These are phyloP conservation scores for Scaptomyza parva DNA, from an alignment of 2,888 invertebrate species.

Conservation along the genomic window DNA sequence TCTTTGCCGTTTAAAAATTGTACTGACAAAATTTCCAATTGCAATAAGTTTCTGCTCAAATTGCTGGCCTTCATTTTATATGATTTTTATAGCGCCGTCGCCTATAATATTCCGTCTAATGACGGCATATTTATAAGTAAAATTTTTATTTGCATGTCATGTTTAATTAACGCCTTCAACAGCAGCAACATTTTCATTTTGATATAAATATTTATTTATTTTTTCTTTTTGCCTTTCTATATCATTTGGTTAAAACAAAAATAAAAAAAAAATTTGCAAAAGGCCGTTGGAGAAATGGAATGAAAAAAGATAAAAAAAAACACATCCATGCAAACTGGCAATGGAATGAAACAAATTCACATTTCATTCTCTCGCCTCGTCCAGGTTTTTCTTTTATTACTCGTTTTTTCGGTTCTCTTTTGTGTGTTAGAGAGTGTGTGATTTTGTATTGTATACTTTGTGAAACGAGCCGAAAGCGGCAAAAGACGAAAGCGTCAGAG, in stretches of 20 bases:
- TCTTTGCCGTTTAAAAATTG: background rate
- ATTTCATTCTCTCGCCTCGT: constrained; percentile 55
- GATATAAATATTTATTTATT: background rate
- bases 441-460: constrained; percentile 71
- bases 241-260: constrained; percentile 33
- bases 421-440: constrained; percentile 30
- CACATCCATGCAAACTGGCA: constrained; percentile 69
- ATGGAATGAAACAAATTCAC: constrained; percentile 76
- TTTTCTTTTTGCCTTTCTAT: background rate
- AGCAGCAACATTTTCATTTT: constrained; percentile 28
- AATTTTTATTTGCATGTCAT: constrained; percentile 75
- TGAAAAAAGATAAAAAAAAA: constrained; percentile 25
- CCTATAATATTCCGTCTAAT: constrained; percentile 39
- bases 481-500: constrained; percentile 61
- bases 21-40: constrained; percentile 5
- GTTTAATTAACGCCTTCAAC: constrained; percentile 76
- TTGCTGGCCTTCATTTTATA: constrained; percentile 26
- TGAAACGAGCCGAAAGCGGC: constrained; percentile 51
- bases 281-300: constrained; percentile 61
- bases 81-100: constrained; percentile 19
- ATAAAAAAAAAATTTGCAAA: constrained; percentile 42
- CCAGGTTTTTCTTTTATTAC: constrained; percentile 38
- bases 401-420: constrained; percentile 21
- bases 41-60: constrained; percentile 14
- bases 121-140: constrained; percentile 67